Conservation (phyloP, 35 echinoderm and acorn worm genomes). For the Holothuria glaberrima region DNA sequence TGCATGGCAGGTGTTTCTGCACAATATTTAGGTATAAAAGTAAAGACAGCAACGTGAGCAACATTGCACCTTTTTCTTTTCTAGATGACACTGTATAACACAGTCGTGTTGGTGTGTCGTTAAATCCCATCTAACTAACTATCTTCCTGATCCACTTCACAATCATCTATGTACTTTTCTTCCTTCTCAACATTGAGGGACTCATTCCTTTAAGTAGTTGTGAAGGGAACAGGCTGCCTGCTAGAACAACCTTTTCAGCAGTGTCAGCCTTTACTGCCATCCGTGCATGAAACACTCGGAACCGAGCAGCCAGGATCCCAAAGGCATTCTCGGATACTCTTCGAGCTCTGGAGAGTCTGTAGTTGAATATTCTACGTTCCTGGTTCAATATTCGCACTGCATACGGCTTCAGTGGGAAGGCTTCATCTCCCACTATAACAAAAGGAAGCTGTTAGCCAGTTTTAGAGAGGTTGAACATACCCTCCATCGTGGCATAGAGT, state of each 20-base stretch:
- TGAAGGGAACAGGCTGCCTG: conserved; percentile 57
- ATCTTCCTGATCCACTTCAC: neutral
- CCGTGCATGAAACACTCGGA: neutral
- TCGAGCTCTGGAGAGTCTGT: conserved; percentile 49
- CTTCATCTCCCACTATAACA: conserved; percentile 55
- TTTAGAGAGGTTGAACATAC: neutral
- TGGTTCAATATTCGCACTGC: neutral
- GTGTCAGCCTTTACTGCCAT: conserved; percentile 29
- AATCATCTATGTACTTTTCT: neutral
- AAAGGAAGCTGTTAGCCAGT: neutral
- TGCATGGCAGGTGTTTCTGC: no score
- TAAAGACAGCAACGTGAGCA: no score
- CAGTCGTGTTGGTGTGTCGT: no score
- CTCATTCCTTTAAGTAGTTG: conserved; percentile 37
- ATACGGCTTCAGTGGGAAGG: conserved; percentile 58
- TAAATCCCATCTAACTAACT: no score
- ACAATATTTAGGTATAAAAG: no score
- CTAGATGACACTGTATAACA: no score
- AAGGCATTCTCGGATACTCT: conserved; percentile 65
- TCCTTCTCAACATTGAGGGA: neutral
- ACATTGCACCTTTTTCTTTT: no score
- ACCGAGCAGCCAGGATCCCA: conserved; percentile 56
- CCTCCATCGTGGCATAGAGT: neutral
- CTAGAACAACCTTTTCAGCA: conserved; percentile 27
- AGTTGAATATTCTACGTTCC: conserved; percentile 42